A percentile compares a stretch with the other conserved stretches of the same genome.
These are phyloP conservation scores for Rhombomys opimus DNA, from an alignment of 2,113 vertebrate genomes.

Conservation along the genomic window DNA sequence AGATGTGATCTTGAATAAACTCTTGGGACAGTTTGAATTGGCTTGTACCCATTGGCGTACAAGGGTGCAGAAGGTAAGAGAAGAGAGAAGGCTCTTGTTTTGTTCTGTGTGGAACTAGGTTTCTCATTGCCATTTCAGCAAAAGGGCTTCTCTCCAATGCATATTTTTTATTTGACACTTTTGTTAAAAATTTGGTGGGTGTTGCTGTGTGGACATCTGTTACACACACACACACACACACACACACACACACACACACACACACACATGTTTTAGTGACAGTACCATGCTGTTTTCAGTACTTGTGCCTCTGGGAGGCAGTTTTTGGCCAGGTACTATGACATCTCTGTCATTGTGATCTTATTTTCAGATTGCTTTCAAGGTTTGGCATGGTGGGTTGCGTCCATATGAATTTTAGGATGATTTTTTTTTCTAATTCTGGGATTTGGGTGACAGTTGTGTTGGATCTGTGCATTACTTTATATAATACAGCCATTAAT, in stretches of 20 bases:
- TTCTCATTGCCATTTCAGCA: neutral
- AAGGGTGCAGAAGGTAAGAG: rapidly evolving
- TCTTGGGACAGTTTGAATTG: neutral
- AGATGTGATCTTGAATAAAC: no score
- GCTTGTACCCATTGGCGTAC: no score
- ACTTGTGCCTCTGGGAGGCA: neutral
- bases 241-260: neutral
- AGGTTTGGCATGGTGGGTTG: neutral
- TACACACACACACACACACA: neutral
- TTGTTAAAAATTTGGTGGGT: neutral
- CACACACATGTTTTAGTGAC: neutral
- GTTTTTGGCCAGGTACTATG: no score
- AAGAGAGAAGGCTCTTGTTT: neutral
- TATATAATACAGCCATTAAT: neutral
- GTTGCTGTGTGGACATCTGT: neutral
- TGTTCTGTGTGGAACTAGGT: neutral
- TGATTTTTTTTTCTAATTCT: neutral
- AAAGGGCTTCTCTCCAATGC: neutral
- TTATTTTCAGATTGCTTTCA: neutral
- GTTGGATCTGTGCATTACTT: neutral
- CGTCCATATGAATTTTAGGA: neutral
- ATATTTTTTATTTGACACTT: neutral
- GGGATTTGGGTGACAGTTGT: neutral
- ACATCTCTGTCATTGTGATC: neutral
- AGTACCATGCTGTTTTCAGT: neutral